Percentiles rank a stretch among this genome's conserved stretches.
These are phyloP conservation scores for Petrolisthes cinctipes DNA, from an alignment of 2,888 invertebrate genomes.

Conservation along the genomic window DNA sequence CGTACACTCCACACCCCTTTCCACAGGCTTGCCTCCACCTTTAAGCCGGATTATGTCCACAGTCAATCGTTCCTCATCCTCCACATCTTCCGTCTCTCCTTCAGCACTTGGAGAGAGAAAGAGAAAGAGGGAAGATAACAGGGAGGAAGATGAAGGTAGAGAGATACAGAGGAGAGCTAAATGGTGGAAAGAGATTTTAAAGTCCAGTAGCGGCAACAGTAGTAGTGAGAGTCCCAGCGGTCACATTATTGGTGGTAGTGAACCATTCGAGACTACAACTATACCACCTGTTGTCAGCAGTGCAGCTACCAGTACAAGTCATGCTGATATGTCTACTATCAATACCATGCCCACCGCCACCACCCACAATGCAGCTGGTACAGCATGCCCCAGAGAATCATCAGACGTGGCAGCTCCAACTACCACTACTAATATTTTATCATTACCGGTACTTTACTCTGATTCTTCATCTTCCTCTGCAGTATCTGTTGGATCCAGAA, in stretches of 20 bases:
- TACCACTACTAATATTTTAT: too few relatives aligned
- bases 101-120: background rate
- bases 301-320: background rate
- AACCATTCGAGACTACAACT: background rate
- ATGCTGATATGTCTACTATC: background rate
- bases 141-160: background rate
- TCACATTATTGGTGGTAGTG: background rate
- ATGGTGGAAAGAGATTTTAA: conserved; percentile 6
- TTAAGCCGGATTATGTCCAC: conserved; percentile 16
- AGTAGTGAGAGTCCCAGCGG: conserved; percentile 3
- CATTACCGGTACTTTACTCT: too few relatives aligned
- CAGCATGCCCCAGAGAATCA: background rate
- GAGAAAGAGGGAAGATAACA: background rate
- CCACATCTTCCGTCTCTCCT: background rate
- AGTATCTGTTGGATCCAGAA: too few relatives aligned
- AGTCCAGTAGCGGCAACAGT: background rate
- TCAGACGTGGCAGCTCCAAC: background rate
- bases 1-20: conserved; percentile 19
- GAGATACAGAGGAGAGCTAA: background rate
- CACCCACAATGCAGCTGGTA: background rate
- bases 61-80: background rate
- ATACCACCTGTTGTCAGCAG: background rate
- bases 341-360: conserved; percentile 1
- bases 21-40: conserved; percentile 22
- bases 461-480: too few relatives aligned